Evolutionary conservation across 2,888 invertebrate genomes (phyloP).

Genomic region (Saturnia pavonia): DNA sequence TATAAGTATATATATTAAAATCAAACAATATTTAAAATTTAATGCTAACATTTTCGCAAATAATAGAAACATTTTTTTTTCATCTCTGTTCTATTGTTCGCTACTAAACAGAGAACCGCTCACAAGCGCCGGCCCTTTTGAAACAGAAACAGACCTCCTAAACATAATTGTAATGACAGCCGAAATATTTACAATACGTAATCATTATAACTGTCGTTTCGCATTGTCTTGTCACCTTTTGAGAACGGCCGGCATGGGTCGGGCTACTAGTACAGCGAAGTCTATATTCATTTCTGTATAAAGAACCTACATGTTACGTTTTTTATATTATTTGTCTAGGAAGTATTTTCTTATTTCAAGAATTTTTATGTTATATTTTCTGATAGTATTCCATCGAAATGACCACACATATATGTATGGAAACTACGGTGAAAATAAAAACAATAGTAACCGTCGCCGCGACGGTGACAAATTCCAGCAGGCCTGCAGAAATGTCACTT

Average conservation of each 20-base stretch:
- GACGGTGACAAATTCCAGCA: no score
- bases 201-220: constrained; percentile 71
- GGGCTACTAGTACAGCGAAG: constrained; percentile 43
- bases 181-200: constrained; percentile 62
- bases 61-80: not conserved
- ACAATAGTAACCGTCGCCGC: no score
- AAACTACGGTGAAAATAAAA: no score
- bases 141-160: constrained; percentile 29
- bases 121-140: constrained; percentile 19
- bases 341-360: not conserved
- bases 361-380: not conserved
- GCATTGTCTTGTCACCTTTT: constrained; percentile 73
- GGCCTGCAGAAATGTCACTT: no score
- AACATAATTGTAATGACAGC: constrained; percentile 50
- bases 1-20: not conserved
- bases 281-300: not conserved
- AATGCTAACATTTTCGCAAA: not conserved
- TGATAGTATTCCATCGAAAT: no score
- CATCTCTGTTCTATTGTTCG: constrained; percentile 16
- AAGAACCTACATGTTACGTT: not conserved
- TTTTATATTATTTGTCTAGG: not conserved
- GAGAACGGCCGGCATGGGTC: constrained; percentile 56
- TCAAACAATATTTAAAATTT: not conserved
- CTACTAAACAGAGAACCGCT: not conserved
- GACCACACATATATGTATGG: no score